Percentiles rank a stretch among this genome's conserved stretches.
phyloP scores from a whole-genome alignment of 2,888 invertebrate genomes.

The Hermaeophaga mercurialis region DNA sequence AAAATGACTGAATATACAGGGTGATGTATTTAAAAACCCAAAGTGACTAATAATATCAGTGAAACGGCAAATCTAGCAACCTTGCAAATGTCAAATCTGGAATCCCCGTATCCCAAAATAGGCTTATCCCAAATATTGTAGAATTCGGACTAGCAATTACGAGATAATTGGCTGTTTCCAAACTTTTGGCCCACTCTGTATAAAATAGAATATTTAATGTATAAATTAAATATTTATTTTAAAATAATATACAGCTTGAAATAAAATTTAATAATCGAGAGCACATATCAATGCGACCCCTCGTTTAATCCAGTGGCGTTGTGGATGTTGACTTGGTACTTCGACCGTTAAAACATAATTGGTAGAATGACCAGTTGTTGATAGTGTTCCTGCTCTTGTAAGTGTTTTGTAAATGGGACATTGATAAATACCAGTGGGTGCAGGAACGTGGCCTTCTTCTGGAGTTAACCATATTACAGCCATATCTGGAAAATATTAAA shows the following conservation, averaged over 20 bases:
- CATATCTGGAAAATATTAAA: conserved; percentile 66
- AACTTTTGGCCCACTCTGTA: too few species aligned
- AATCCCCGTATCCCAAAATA: too few species aligned
- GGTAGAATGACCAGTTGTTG: conserved; percentile 73
- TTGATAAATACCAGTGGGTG: conserved; percentile 60
- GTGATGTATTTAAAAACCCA: too few species aligned
- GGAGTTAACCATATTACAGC: conserved; percentile 73
- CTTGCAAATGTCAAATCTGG: too few species aligned
- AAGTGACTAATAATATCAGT: too few species aligned
- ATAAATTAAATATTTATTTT: conserved; percentile 11
- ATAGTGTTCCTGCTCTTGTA: conserved; percentile 66
- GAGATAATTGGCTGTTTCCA: too few species aligned
- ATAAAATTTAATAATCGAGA: conserved; percentile 57
- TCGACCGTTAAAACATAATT: conserved; percentile 69
- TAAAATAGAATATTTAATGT: background rate
- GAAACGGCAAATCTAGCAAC: too few species aligned
- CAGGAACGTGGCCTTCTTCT: conserved; percentile 66
- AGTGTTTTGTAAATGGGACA: conserved; percentile 72
- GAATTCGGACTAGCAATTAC: too few species aligned
- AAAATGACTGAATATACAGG: too few species aligned
- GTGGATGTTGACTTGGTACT: conserved; percentile 62
- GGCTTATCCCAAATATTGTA: too few species aligned
- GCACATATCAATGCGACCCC: conserved; percentile 66
- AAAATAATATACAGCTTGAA: background rate
- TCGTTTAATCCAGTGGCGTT: conserved; percentile 67